Evolutionary conservation across 1,140 invertebrate genomes (phyloP).

Genomic region (Ceratina calcarata): DNA sequence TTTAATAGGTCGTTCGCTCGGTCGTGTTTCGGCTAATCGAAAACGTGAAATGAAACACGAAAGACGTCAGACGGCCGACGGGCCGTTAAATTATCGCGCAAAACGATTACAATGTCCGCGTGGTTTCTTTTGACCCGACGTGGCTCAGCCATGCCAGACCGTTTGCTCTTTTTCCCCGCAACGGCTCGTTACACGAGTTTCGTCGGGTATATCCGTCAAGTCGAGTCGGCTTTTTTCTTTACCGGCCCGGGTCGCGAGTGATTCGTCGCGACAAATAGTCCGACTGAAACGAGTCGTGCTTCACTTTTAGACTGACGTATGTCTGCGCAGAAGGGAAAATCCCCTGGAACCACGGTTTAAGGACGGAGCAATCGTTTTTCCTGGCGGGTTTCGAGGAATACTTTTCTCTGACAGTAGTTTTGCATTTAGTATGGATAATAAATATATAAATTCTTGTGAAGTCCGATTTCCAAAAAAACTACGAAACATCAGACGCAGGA

Average conservation of each 20-base stretch:
- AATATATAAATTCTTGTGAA: too few species aligned
- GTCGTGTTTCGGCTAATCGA: constrained; percentile 63
- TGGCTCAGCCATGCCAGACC: background rate
- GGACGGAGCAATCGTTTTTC: too few species aligned
- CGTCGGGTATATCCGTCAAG: constrained; percentile 27
- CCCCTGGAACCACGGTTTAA: background rate
- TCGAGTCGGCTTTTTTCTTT: background rate
- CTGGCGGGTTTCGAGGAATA: background rate
- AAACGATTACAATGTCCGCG: constrained; percentile 53
- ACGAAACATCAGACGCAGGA: too few species aligned
- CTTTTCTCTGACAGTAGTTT: too few species aligned
- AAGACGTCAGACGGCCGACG: constrained; percentile 40
- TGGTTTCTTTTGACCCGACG: constrained; percentile 17
- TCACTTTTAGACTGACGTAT: constrained; percentile 16
- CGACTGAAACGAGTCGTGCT: constrained; percentile 15
- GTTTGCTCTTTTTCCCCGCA: background rate
- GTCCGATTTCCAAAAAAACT: too few species aligned
- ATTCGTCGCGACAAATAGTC: constrained; percentile 37
- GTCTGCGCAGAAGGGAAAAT: constrained; percentile 5
- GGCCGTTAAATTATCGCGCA: constrained; percentile 60
- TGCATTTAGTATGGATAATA: too few species aligned
- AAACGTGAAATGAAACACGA: constrained; percentile 59
- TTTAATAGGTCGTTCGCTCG: too few species aligned
- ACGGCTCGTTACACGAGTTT: constrained; percentile 43
- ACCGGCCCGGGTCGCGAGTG: background rate